A percentile compares a stretch with the other conserved stretches of the same genome.
phyloP scores from a whole-genome alignment of 2,888 invertebrate species.

The Chrysolina haemoptera region DNA sequence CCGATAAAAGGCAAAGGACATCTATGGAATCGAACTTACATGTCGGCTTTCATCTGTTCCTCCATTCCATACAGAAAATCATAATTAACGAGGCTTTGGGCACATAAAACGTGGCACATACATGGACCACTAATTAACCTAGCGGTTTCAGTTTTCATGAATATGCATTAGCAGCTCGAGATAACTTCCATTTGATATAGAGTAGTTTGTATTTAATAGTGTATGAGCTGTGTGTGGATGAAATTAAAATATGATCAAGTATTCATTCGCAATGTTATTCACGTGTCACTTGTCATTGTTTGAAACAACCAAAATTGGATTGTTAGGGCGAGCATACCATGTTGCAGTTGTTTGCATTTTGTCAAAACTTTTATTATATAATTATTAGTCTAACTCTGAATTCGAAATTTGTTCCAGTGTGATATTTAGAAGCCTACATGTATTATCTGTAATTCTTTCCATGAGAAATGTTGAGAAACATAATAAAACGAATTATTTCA shows the following conservation, averaged over 20 bases:
- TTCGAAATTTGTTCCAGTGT: too few species aligned
- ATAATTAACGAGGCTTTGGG: slow-evolving; percentile 34
- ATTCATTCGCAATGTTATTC: background rate
- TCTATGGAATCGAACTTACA: slow-evolving; percentile 18
- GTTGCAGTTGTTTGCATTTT: too few species aligned
- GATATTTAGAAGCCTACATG: too few species aligned
- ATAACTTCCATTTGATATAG: slow-evolving; percentile 34
- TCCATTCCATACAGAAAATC: slow-evolving; percentile 34
- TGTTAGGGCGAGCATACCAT: too few species aligned
- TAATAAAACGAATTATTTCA: too few species aligned
- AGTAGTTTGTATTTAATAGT: slow-evolving; percentile 29
- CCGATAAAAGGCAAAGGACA: slow-evolving; percentile 12
- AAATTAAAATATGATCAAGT: background rate
- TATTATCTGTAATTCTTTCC: too few species aligned
- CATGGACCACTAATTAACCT: slow-evolving; percentile 40
- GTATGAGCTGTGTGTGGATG: slow-evolving; percentile 25
- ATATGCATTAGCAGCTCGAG: slow-evolving; percentile 35
- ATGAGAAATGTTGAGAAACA: too few species aligned
- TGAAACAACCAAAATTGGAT: background rate
- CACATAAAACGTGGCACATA: slow-evolving; percentile 37
- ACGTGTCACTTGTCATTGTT: background rate
- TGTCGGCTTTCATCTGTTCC: slow-evolving; percentile 8
- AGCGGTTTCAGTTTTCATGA: slow-evolving; percentile 41
- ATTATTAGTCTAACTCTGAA: too few species aligned
- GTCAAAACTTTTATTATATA: too few species aligned